Base-by-base conservation (phyloP, 2,888 invertebrate species). In the Tillus elongatus region DNA sequence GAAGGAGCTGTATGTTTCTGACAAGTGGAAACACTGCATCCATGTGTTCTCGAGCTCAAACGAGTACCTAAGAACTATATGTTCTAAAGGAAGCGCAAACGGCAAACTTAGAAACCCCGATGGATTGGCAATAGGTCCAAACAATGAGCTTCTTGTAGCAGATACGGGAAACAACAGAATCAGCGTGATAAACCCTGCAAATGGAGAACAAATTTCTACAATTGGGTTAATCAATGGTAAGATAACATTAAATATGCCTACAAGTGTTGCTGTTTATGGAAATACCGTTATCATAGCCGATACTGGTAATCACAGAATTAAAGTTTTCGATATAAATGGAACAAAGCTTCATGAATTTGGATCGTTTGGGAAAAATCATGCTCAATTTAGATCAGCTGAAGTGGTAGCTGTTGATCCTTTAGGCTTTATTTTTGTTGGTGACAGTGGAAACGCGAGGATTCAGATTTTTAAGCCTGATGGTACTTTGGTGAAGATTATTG, bases 101-200 rank as follows among this genome's bases (percentile, higher is more conserved):
- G 76, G 77, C 2, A 72, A 72, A 58, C 72, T 87, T 51, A 68
- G 75, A 12, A 78, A 79, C 14, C 86, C 86, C 0, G 83, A 85
- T 66, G 86, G 86, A 19, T 72, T 86, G 36, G 76, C 80, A 2
- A 59, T 70, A 0, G 71, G 72, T 35, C 67, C 68, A 41, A 53
- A 61, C 9, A 73, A 74, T 19, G 68, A 71, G 39, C 69, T 86
- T 10, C 79, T 83, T 46, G 74, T 86, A 1, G 82, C 79, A 32
- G 86, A 87, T 54, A 83, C 83, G 39, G 85, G 84, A 41, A 86
- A 86, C 53, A 81, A 86, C 54, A 69, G 85, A 37, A 69, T 77
- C 3, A 70, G 77, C 60, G 62, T 75, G 9, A 52, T 79, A 2
- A 66, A 75, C 50, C 64, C 70, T 0, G 67, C 75, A 30, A 67